Conservation (phyloP, 1,140 invertebrate genomes). For the Neuroterus valhalla region DNA sequence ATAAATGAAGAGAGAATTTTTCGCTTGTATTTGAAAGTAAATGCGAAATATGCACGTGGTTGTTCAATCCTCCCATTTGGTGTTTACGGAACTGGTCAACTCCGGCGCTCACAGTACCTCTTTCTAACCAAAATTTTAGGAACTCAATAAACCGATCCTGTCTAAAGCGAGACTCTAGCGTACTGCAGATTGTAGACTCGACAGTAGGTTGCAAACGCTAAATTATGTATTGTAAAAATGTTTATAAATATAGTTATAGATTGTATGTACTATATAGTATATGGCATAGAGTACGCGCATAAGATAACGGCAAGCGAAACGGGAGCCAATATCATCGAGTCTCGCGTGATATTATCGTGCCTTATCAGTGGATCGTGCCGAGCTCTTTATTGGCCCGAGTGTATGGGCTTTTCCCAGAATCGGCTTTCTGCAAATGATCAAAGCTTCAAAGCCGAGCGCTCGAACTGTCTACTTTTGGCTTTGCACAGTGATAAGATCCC, state of each 20-base stretch:
- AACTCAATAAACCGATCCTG: too few relatives aligned
- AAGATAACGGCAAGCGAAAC: constrained; percentile 21
- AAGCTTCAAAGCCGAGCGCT: constrained; percentile 55
- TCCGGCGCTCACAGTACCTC: too few relatives aligned
- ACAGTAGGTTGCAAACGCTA: too few relatives aligned
- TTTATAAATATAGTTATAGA: background rate
- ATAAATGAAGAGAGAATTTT: too few relatives aligned
- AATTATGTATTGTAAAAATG: too few relatives aligned
- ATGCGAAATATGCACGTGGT: too few relatives aligned
- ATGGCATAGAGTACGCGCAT: background rate
- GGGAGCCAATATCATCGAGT: constrained; percentile 18
- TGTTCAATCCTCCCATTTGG: too few relatives aligned
- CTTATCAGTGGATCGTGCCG: constrained; percentile 46
- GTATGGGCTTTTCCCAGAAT: constrained; percentile 47
- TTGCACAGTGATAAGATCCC: constrained; percentile 61
- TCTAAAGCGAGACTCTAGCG: too few relatives aligned
- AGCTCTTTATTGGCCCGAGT: constrained; percentile 21
- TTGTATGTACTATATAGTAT: background rate
- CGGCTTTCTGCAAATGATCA: constrained; percentile 50
- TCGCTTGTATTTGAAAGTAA: too few relatives aligned
- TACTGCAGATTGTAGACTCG: too few relatives aligned
- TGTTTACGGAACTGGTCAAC: too few relatives aligned
- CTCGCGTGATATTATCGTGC: constrained; percentile 46
- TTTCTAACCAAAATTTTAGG: too few relatives aligned
- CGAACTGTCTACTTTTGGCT: constrained; percentile 44